Percentiles rank a stretch among this genome's conserved stretches.
Conservation (phyloP, 2,888 invertebrate genomes). For the Hirtodrosophila confusa region DNA sequence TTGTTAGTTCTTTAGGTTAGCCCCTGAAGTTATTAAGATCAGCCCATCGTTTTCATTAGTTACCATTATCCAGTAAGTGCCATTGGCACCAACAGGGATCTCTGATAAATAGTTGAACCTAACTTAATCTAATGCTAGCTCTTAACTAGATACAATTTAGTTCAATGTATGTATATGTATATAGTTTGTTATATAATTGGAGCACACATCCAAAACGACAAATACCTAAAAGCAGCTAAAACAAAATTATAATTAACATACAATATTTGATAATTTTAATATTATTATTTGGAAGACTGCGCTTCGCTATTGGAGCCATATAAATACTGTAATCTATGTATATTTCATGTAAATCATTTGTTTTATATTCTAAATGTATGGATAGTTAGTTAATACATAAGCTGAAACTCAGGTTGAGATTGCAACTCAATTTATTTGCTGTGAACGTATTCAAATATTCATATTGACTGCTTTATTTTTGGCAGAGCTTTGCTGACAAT, state of each 20-base stretch:
- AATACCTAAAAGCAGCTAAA: slow-evolving; percentile 18
- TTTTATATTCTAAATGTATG: slow-evolving; percentile 20
- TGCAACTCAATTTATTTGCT: slow-evolving; percentile 73
- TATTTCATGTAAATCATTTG: slow-evolving; percentile 17
- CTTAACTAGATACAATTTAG: too few species aligned
- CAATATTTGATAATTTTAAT: slow-evolving; percentile 5
- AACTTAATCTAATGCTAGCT: too few species aligned
- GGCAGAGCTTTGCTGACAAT: slow-evolving; percentile 13
- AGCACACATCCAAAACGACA: background rate
- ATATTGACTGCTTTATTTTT: slow-evolving; percentile 25
- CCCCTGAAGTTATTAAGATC: slow-evolving; percentile 12
- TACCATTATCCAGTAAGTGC: slow-evolving; percentile 67
- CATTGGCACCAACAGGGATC: slow-evolving; percentile 62
- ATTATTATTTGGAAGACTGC: slow-evolving; percentile 68
- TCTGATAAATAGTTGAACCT: slow-evolving; percentile 47
- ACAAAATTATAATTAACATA: slow-evolving; percentile 22
- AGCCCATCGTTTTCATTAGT: slow-evolving; percentile 55
- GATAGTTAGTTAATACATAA: slow-evolving; percentile 26
- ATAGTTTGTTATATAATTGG: slow-evolving; percentile 6
- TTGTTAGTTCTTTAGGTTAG: slow-evolving; percentile 2
- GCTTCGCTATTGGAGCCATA: slow-evolving; percentile 46
- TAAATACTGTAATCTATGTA: slow-evolving; percentile 18
- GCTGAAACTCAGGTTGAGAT: slow-evolving; percentile 73
- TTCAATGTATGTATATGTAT: slow-evolving; percentile 18
- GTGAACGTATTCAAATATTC: slow-evolving; percentile 58